Percentiles rank a stretch among this genome's conserved stretches.
Evolutionary conservation across 1,140 invertebrate genomes (phyloP).

Genomic region (Sminthurides bifidus): DNA sequence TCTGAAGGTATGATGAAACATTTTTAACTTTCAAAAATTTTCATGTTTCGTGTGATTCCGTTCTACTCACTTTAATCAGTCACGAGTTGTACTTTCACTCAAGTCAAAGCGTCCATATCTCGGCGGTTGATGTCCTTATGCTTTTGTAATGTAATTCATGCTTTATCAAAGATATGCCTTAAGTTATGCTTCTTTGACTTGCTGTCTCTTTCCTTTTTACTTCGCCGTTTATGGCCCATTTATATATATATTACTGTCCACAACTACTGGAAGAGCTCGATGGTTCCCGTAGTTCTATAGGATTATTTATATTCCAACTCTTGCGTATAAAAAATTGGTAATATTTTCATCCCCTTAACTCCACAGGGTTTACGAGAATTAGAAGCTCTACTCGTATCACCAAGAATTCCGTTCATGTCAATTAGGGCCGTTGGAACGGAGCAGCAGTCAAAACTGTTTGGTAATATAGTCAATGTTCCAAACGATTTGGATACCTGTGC

Average conservation of each 20-base stretch:
- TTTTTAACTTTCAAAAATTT: too few relatives aligned
- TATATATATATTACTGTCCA: neutral
- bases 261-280: neutral
- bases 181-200: neutral
- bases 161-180: too few relatives aligned
- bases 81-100: too few relatives aligned
- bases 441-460: slow-evolving; percentile 6
- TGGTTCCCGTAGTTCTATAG: neutral
- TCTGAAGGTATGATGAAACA: slow-evolving; percentile 19
- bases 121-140: too few relatives aligned
- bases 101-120: too few relatives aligned
- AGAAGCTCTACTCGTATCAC: slow-evolving; percentile 15
- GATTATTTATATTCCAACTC: too few relatives aligned
- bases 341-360: too few relatives aligned
- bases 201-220: neutral
- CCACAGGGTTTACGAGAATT: slow-evolving; percentile 1
- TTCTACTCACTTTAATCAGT: too few relatives aligned
- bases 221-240: neutral
- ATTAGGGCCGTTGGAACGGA: slow-evolving; percentile 13
- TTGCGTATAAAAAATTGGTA: too few relatives aligned
- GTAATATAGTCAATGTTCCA: slow-evolving; percentile 22
- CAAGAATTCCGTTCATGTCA: slow-evolving; percentile 25
- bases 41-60: too few relatives aligned
- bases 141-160: too few relatives aligned
- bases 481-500: slow-evolving; percentile 16